phyloP scores from a whole-genome alignment of 37 sponge, comb jelly and placozoan genomes.

The Crambe crambe region DNA sequence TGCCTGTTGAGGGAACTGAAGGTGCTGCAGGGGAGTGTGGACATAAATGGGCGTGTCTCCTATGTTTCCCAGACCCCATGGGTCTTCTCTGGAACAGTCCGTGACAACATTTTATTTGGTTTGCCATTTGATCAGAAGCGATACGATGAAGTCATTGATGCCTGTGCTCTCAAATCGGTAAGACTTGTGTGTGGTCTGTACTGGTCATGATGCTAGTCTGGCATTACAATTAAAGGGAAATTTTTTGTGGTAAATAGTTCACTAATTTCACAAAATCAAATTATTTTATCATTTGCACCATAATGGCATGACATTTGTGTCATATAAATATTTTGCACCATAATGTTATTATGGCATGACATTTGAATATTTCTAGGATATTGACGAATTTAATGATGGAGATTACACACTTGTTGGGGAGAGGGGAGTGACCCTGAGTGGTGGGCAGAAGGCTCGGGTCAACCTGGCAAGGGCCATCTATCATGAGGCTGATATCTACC shows the following conservation, averaged over 20 bases:
- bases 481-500: slow-evolving; percentile 70
- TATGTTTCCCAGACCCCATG: slow-evolving; percentile 80
- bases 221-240: not conserved
- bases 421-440: slow-evolving; percentile 93
- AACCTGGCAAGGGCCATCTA: slow-evolving; percentile 87
- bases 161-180: slow-evolving; percentile 52
- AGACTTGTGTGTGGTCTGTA: too few relatives aligned
- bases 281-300: not conserved
- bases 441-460: slow-evolving; percentile 92
- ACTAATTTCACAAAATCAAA: too few relatives aligned
- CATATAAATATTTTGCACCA: too few relatives aligned
- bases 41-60: slow-evolving; percentile 43
- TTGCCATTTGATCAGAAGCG: slow-evolving; percentile 10
- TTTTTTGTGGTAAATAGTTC: not conserved
- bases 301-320: not conserved
- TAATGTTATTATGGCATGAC: too few relatives aligned
- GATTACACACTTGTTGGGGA: slow-evolving; percentile 89
- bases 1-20: slow-evolving; percentile 60
- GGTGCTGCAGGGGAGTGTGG: slow-evolving; percentile 37
- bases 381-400: slow-evolving; percentile 59
- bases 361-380: slow-evolving; percentile 74
- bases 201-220: not conserved
- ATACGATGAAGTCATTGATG: slow-evolving; percentile 51
- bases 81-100: slow-evolving; percentile 76
- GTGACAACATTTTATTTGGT: slow-evolving; percentile 78